Conservation (phyloP, 2,888 invertebrate genomes). For the Drosophila conformis region DNA sequence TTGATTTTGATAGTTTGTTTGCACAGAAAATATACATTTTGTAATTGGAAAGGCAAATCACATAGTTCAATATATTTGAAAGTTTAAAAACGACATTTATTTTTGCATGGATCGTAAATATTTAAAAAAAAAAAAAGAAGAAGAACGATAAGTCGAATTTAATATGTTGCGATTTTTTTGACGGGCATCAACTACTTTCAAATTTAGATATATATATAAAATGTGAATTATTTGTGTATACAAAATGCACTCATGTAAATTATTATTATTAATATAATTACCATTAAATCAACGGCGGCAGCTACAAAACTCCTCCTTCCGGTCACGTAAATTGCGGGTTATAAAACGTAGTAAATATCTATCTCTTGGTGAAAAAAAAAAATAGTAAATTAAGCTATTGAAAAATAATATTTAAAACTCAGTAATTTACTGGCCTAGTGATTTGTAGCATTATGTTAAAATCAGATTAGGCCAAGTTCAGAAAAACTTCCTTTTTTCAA, state of each 20-base stretch:
- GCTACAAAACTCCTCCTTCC: conserved; percentile 65
- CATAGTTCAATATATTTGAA: conserved; percentile 18
- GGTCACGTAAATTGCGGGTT: conserved; percentile 59
- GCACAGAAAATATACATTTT: conserved; percentile 9
- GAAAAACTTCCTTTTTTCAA: background rate
- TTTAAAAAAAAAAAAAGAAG: background rate
- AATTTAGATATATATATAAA: background rate
- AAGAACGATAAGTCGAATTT: background rate
- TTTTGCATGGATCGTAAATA: background rate
- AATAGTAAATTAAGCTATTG: conserved; percentile 12
- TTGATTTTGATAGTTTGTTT: conserved; percentile 8
- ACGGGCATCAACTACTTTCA: background rate
- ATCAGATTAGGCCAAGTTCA: background rate
- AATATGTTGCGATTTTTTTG: conserved; percentile 1
- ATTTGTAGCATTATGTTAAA: background rate
- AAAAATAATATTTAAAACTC: conserved; percentile 6
- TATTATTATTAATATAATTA: conserved; percentile 44
- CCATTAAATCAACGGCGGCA: conserved; percentile 48
- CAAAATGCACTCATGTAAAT: conserved; percentile 26
- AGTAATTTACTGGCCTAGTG: background rate
- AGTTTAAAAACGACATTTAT: conserved; percentile 1
- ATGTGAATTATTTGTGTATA: conserved; percentile 21
- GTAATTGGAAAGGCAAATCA: conserved; percentile 34
- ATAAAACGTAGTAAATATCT: conserved; percentile 38
- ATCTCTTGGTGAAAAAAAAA: conserved; percentile 9